A percentile compares a stretch with the other conserved stretches of the same genome.
phyloP scores from a whole-genome alignment of 2,888 invertebrate species.

The Oegoconia quadripuncta region DNA sequence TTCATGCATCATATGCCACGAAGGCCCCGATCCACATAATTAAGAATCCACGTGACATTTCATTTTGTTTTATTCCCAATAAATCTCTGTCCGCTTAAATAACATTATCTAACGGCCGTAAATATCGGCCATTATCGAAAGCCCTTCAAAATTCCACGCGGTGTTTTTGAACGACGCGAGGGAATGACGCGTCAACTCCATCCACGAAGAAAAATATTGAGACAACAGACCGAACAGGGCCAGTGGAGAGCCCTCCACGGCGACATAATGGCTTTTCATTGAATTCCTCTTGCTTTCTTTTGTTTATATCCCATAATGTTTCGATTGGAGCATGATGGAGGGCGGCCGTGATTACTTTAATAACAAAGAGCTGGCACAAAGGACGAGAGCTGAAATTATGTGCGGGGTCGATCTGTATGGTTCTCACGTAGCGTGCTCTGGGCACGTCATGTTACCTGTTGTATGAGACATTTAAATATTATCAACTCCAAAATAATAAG shows the following conservation, averaged over 20 bases:
- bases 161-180: slow-evolving; percentile 64
- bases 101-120: slow-evolving; percentile 73
- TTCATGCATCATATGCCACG: too few species aligned
- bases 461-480: slow-evolving; percentile 64
- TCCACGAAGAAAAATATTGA: slow-evolving; percentile 77
- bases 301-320: slow-evolving; percentile 78
- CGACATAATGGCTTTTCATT: slow-evolving; percentile 78
- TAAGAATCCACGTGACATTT: slow-evolving; percentile 39
- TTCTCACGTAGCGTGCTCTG: too few species aligned
- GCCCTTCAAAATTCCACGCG: slow-evolving; percentile 73
- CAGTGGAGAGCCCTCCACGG: slow-evolving; percentile 61
- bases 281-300: slow-evolving; percentile 76
- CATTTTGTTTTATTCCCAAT: slow-evolving; percentile 55
- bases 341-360: slow-evolving; percentile 76
- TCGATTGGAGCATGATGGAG: slow-evolving; percentile 74
- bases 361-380: slow-evolving; percentile 74
- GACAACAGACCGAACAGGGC: slow-evolving; percentile 54
- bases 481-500: slow-evolving; percentile 68
- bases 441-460: slow-evolving; percentile 56
- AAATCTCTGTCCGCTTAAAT: slow-evolving; percentile 60
- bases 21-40: too few species aligned
- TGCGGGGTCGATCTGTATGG: slow-evolving; percentile 59
- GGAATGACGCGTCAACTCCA: slow-evolving; percentile 73
- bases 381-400: slow-evolving; percentile 72
- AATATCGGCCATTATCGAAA: slow-evolving; percentile 74